Base-by-base conservation (phyloP, 1,140 invertebrate species). In the Bombus superbus region DNA sequence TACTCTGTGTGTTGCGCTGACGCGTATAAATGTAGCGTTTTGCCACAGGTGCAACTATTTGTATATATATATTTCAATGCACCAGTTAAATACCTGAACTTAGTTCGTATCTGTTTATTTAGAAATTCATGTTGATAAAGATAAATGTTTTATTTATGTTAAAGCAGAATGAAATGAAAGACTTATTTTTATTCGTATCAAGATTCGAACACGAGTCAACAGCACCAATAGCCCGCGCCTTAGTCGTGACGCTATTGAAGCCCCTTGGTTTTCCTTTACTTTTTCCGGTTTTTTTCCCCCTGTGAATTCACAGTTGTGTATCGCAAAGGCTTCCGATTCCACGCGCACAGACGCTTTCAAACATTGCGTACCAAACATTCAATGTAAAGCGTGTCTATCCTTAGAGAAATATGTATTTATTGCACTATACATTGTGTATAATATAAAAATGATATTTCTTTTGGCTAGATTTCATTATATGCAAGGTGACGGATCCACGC, bases 11-110 rank as follows among this genome's bases (percentile, higher is more conserved):
- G 69, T 62, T 38, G 44, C 53, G 74, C 42, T n/a, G 79, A 32
- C 10, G 68, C 74, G 47, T 89, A 89, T 87, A 82, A 85, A 89
- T 89, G 86, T 77, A 86, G 57, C 83, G 72, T 47, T 59, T 38
- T 32, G 47, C 18, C 22, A 22, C 81, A 74, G 81, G 81, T 87
- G 76, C 47, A 47, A 64, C 62, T 77, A 8, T 66, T 76, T 59
- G 53, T 62, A 53, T 62, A 76, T 62, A 76, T 64, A 22, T 38
- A 68, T 64, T n/a, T 28, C 44, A 28, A 10, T 42, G 59, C 22
- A 28, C n/a, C 38, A 5, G 9, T 59, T 35, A 64, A 42, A 5
- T 57, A 38, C 15, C 9, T 40, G 25, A 73, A 73, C 15, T 25
- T n/a, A 38, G 2, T 35, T 0, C 1, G 4, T 13, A n/a, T 5